Base-by-base conservation (phyloP, 2,888 invertebrate genomes). In the Oligia fasciuncula region DNA sequence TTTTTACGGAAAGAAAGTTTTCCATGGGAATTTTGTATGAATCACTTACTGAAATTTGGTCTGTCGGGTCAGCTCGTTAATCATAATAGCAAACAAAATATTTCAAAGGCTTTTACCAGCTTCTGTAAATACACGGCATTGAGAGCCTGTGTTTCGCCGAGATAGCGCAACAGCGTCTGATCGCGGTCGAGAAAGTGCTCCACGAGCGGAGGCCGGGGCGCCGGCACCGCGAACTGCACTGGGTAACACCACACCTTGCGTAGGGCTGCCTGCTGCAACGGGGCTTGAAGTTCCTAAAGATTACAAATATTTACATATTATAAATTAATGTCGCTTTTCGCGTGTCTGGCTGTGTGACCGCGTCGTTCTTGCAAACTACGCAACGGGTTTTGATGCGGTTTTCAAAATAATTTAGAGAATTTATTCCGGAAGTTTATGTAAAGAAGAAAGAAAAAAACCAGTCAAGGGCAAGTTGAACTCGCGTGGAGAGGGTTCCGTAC, bases 231-330 rank as follows among this genome's bases (percentile, higher is more conserved):
- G 95, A 99, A 98, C 96, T 99, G 99, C 80, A 99, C 98, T 4
- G 99, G 99, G 95, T 99, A 99, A 97, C 99, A 99, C 98, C 99
- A 98, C 80, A 99, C 99, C 95, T 99, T 99, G 86, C 99, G 97
- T 19, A 98, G 97, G 69, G 98, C 98, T 63, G 98, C 98, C 89
- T 98, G 97, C 83, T 97, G 97, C 83, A 97, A 96, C 17, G 97
- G 97, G 4, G 97, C 97, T 35, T 97, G 97, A 68, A 98, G 97
- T 91, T 98, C 97, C 92, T 88, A 35, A 14, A 14, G 23, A 71
- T 43, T 60, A 57, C n/a, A 57, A 71, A 71, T 66, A n/a, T 70
- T 8, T 19, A 51, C 19, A 69, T 69, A 35, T 69, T 19, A 35
- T 35, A 51, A 51, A 23, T 51, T 49, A 49, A 69, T 35, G 51